phyloP scores from a whole-genome alignment of 2,797 vertebrate species.

The Acanthurus lineatus region DNA sequence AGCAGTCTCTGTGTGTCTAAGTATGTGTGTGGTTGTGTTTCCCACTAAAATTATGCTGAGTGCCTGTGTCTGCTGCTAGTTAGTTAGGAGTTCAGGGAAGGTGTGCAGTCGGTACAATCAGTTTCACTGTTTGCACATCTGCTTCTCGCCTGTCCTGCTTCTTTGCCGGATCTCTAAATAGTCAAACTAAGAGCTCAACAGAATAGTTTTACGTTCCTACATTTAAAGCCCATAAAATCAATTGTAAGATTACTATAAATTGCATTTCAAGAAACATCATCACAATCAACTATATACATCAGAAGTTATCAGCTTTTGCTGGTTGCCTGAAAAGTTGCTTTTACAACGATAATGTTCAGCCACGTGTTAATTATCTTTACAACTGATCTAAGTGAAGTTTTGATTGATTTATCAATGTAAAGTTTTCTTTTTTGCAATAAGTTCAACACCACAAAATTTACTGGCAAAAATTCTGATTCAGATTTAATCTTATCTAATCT shows the following conservation, averaged over 20 bases:
- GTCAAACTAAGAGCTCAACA: constrained; percentile 6
- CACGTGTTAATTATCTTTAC: no score
- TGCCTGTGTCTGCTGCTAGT: constrained; percentile 60
- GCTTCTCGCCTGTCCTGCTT: constrained; percentile 35
- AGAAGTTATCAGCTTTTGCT: not conserved
- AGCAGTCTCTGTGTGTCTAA: constrained; percentile 56
- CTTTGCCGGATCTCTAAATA: constrained; percentile 8
- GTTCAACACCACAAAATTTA: no score
- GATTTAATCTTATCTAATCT: no score
- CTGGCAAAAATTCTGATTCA: no score
- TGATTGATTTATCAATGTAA: no score
- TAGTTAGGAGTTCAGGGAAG: constrained; percentile 58
- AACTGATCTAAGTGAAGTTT: no score
- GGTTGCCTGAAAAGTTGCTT: not conserved
- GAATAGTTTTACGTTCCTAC: constrained; percentile 19
- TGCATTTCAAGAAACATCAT: constrained; percentile 6
- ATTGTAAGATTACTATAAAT: not conserved
- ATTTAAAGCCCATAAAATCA: not conserved
- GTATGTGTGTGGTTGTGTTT: constrained; percentile 46
- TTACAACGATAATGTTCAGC: not conserved
- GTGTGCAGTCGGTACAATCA: constrained; percentile 41
- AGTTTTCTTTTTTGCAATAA: no score
- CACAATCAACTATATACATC: not conserved
- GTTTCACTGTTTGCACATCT: constrained; percentile 56
- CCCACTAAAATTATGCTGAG: constrained; percentile 51